Percentiles rank a stretch among this genome's conserved stretches.
Evolutionary conservation across 2,888 invertebrate genomes (phyloP).

Genomic region (Endomychus coccineus): DNA sequence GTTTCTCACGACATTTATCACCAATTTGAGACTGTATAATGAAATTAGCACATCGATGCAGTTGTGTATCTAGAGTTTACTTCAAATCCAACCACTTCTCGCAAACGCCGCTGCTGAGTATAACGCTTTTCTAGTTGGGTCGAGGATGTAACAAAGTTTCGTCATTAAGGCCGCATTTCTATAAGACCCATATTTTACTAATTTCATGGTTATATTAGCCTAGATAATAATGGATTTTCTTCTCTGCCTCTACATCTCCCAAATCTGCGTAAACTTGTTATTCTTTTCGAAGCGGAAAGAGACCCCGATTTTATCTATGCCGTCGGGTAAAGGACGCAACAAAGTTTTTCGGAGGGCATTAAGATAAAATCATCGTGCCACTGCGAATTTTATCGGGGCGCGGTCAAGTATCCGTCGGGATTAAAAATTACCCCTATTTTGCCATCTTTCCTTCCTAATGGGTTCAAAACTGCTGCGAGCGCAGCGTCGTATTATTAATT

Average conservation of each 20-base stretch:
- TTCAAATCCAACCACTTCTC: too few relatives aligned
- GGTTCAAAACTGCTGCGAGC: constrained; percentile 10
- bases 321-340: constrained; percentile 29
- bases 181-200: constrained; percentile 28
- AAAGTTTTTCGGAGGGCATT: constrained; percentile 34
- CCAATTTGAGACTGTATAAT: too few relatives aligned
- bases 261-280: constrained; percentile 33
- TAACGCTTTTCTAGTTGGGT: constrained; percentile 9
- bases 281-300: constrained; percentile 31
- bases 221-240: constrained; percentile 33
- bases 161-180: constrained; percentile 18
- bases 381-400: constrained; percentile 32
- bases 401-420: constrained; percentile 30
- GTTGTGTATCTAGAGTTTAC: too few relatives aligned
- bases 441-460: constrained; percentile 9
- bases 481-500: constrained; percentile 13
- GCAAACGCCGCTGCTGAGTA: constrained; percentile 9
- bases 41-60: too few relatives aligned
- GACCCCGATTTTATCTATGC: constrained; percentile 30
- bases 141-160: constrained; percentile 15
- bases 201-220: constrained; percentile 32
- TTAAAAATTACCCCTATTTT: constrained; percentile 28
- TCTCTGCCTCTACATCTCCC: constrained; percentile 23
- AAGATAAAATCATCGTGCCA: constrained; percentile 34
- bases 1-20: too few relatives aligned